Evolutionary conservation across 2,888 invertebrate genomes (phyloP).

Genomic region (Mesorhabditis spiculigera): DNA sequence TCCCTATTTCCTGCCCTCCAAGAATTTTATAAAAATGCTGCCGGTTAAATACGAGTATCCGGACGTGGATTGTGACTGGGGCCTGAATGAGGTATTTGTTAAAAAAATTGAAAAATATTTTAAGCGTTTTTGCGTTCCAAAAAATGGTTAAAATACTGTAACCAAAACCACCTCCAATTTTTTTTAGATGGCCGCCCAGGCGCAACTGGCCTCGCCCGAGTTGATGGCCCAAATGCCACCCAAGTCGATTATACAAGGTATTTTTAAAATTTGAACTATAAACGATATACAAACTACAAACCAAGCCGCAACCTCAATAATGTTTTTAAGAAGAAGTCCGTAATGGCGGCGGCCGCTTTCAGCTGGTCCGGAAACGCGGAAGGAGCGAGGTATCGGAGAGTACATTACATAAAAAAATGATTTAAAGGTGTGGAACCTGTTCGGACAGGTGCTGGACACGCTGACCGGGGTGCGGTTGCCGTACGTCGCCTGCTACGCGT

Average conservation of each 20-base stretch:
- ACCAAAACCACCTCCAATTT: neutral
- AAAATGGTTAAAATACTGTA: neutral
- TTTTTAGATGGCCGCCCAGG: conserved; percentile 1
- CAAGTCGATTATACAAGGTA: conserved; percentile 27
- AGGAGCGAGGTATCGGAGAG: conserved; percentile 12
- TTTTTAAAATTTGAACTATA: neutral
- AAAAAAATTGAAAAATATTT: no score
- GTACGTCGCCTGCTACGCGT: conserved; percentile 56
- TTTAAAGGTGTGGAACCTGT: conserved; percentile 56
- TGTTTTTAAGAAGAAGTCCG: conserved; percentile 28
- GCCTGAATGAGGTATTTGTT: no score
- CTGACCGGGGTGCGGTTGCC: conserved; percentile 47
- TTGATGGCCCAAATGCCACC: conserved; percentile 30
- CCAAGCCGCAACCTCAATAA: no score
- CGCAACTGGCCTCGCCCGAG: conserved; percentile 13
- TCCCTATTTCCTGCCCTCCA: no score
- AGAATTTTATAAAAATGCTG: no score
- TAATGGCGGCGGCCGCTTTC: conserved; percentile 34
- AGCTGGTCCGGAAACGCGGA: conserved; percentile 49
- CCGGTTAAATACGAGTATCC: no score
- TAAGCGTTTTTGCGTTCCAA: neutral
- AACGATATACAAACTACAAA: no score
- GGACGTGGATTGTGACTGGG: no score
- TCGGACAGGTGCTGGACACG: conserved; percentile 56
- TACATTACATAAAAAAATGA: neutral